A percentile compares a stretch with the other conserved stretches of the same genome.
These are phyloP conservation scores for Melanotaenia parkinsoni DNA, from an alignment of 2,797 vertebrate species.

Conservation along the genomic window DNA sequence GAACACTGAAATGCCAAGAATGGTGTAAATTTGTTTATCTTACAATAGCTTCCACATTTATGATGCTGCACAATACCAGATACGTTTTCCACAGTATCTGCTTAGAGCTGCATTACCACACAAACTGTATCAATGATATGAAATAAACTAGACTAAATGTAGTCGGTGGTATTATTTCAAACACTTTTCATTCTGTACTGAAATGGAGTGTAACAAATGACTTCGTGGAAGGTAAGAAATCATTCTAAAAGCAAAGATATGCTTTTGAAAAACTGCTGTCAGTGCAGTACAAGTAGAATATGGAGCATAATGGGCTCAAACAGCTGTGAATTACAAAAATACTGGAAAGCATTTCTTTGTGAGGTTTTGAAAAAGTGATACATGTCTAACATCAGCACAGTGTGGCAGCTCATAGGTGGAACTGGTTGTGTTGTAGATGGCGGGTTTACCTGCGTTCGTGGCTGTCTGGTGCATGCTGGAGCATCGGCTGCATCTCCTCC, in stretches of 20 bases:
- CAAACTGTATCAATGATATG: conserved; percentile 2
- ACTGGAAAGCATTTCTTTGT: conserved; percentile 15
- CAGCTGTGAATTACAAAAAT: conserved; percentile 34
- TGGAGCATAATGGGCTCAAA: conserved; percentile 48
- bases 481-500: conserved; percentile 96
- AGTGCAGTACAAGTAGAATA: conserved; percentile 12
- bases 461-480: conserved; percentile 90
- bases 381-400: not conserved
- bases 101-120: conserved; percentile 13
- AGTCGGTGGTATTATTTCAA: conserved; percentile 19
- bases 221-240: conserved; percentile 49
- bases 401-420: not conserved
- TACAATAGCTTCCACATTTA: not conserved
- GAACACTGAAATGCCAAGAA: not conserved
- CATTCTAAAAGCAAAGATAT: conserved; percentile 31
- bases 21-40: not conserved
- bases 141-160: conserved; percentile 12
- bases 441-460: conserved; percentile 90
- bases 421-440: not conserved
- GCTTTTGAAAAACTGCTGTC: conserved; percentile 31
- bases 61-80: not conserved
- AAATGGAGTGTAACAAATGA: conserved; percentile 51
- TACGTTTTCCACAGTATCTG: conserved; percentile 1
- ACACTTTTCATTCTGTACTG: conserved; percentile 6
- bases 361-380: conserved; percentile 19